Percentiles rank a stretch among this genome's conserved stretches.
Evolutionary conservation across 2,797 vertebrate genomes (phyloP).

Genomic region (Enteromius unitaeniatus): DNA sequence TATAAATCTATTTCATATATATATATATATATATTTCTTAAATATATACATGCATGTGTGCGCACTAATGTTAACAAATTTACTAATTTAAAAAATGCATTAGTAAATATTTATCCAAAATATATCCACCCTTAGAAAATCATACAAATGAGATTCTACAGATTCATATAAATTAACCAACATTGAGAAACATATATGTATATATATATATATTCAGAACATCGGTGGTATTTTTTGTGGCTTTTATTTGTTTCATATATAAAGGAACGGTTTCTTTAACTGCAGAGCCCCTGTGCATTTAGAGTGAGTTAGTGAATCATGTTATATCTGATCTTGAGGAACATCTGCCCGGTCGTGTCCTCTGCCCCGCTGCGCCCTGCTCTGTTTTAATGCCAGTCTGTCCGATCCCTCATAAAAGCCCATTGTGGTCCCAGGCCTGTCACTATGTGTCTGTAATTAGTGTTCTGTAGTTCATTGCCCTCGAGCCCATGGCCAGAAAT

Average conservation of each 20-base stretch:
- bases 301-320: neutral
- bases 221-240: too few species aligned
- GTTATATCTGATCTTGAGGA: conserved; percentile 55
- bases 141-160: neutral
- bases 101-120: neutral
- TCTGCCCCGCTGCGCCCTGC: neutral
- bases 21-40: too few species aligned
- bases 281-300: neutral
- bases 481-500: conserved; percentile 77
- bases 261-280: neutral
- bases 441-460: conserved; percentile 75
- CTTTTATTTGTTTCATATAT: neutral
- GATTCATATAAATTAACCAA: neutral
- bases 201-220: too few species aligned
- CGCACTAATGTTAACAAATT: neutral
- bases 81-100: neutral
- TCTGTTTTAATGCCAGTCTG: conserved; percentile 48
- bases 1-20: neutral
- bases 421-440: conserved; percentile 62
- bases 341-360: conserved; percentile 15
- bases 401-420: conserved; percentile 54
- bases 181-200: too few species aligned
- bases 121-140: neutral
- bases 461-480: conserved; percentile 79
- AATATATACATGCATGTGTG: too few species aligned